phyloP scores from a whole-genome alignment of 2,888 invertebrate species.

The Thera britannica region DNA sequence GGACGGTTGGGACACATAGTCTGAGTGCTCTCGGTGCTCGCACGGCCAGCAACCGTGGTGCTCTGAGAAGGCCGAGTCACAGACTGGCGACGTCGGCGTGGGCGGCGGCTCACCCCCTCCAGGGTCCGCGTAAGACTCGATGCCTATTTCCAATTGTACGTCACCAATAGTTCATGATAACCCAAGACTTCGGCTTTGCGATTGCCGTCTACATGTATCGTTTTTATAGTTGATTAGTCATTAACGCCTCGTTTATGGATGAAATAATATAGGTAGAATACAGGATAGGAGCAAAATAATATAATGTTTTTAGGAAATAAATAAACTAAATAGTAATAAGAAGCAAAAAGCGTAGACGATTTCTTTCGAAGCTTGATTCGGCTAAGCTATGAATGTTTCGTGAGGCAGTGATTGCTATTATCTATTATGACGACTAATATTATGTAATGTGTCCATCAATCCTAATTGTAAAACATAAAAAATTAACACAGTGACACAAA shows the following conservation, averaged over 20 bases:
- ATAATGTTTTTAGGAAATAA: slow-evolving; percentile 59
- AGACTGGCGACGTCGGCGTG: slow-evolving; percentile 79
- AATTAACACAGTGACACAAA: slow-evolving; percentile 24
- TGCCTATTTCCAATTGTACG: slow-evolving; percentile 67
- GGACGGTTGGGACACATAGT: slow-evolving; percentile 74
- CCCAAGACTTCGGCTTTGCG: slow-evolving; percentile 34
- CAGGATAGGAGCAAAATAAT: slow-evolving; percentile 66
- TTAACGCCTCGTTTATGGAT: slow-evolving; percentile 60
- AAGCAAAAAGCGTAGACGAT: slow-evolving; percentile 80
- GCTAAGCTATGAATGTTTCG: slow-evolving; percentile 84
- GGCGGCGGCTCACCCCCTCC: slow-evolving; percentile 79
- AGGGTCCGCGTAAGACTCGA: slow-evolving; percentile 78
- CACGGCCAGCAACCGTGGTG: slow-evolving; percentile 81
- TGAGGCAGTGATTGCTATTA: slow-evolving; percentile 83
- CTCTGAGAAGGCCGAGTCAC: slow-evolving; percentile 81
- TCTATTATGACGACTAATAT: slow-evolving; percentile 56
- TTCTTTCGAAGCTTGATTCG: slow-evolving; percentile 71
- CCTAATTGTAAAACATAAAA: slow-evolving; percentile 18
- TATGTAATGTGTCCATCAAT: slow-evolving; percentile 28
- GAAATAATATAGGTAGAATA: slow-evolving; percentile 59
- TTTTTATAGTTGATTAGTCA: slow-evolving; percentile 41
- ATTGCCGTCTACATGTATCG: slow-evolving; percentile 38
- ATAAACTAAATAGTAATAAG: slow-evolving; percentile 70
- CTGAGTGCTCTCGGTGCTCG: slow-evolving; percentile 73
- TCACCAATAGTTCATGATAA: slow-evolving; percentile 30